Base-by-base conservation (phyloP, 2,888 invertebrate species). In the Tenthredo notha region DNA sequence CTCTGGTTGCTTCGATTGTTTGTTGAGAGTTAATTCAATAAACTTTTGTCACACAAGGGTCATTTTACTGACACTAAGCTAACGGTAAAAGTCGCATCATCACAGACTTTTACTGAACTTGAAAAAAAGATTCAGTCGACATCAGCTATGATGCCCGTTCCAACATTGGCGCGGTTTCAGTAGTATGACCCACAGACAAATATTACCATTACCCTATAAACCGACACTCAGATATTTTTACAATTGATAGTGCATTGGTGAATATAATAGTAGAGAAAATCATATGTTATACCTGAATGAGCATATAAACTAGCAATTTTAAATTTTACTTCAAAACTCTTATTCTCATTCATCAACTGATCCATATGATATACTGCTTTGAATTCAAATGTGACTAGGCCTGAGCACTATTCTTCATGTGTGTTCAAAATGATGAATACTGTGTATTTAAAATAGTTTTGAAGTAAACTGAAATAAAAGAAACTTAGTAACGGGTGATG, bases 401-500 rank as follows among this genome's bases (percentile, higher is more conserved):
- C 40, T 75, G 40, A 75, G 47, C 47, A 47, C 15, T 43, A 75
- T 75, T 75, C 3, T n/a, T 25, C 25, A 47, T 47, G 43, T 75
- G 15, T 43, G 40, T 72, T 37, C 7, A n/a, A 47, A 75, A 33
- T 77, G 77, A 33, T 77, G 29, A 75, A 77, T 50, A 40, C 18
- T 54, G 29, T 77, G 77, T 80, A 21, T 80, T 37, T 25, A 33
- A 61, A 80, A 80, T 80, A 80, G 33, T 61, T 80, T 77, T 25
- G n/a, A 50, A 58, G 21, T 83, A 50, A 83, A 83, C 65, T 6
- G 43, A 43, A 61, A 40, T 29, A 90, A 90, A 88, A 83, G 88
- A 90, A 89, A 86, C 86, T 89, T 89, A 91, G 90, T 89, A 86
- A 88, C 77, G 50, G 65, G 85, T 85, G 85, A 58, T 89, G 89